A percentile compares a stretch with the other conserved stretches of the same genome.
Evolutionary conservation across 2,113 vertebrate genomes (phyloP).

Genomic region (Gymnobelideus leadbeateri): DNA sequence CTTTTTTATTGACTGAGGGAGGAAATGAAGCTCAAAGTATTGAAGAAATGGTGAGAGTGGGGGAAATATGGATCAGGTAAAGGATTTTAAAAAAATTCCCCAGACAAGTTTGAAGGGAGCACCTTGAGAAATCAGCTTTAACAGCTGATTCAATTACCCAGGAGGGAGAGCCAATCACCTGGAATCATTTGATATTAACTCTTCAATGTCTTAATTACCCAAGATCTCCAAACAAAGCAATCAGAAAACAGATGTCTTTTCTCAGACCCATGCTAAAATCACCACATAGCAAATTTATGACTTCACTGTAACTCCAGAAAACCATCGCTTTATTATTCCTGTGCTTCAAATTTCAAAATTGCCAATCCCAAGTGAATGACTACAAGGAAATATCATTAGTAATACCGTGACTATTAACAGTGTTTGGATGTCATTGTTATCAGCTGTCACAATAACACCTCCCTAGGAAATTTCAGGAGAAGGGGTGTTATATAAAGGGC

Average conservation of each 20-base stretch:
- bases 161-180: conserved; percentile 68
- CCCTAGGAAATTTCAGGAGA: conserved; percentile 39
- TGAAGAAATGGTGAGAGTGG: conserved; percentile 79
- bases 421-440: conserved; percentile 17
- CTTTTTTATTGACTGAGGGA: conserved; percentile 85
- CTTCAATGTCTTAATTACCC: conserved; percentile 32
- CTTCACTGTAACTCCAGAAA: conserved; percentile 36
- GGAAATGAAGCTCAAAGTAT: conserved; percentile 85
- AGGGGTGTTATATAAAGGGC: conserved; percentile 50
- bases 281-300: conserved; percentile 48
- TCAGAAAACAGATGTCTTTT: conserved; percentile 47
- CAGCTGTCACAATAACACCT: conserved; percentile 34
- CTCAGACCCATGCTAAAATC: conserved; percentile 33
- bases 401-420: conserved; percentile 22
- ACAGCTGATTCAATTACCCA: conserved; percentile 62
- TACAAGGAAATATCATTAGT: neutral
- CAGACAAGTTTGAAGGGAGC: conserved; percentile 74
- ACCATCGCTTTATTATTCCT: conserved; percentile 40
- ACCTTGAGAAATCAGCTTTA: conserved; percentile 73
- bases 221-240: conserved; percentile 44
- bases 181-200: conserved; percentile 28
- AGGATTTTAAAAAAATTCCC: conserved; percentile 72
- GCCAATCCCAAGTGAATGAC: conserved; percentile 12
- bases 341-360: conserved; percentile 37
- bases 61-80: conserved; percentile 72